Conservation (phyloP, 2,888 invertebrate genomes). For the Pyrrhosoma nymphula region DNA sequence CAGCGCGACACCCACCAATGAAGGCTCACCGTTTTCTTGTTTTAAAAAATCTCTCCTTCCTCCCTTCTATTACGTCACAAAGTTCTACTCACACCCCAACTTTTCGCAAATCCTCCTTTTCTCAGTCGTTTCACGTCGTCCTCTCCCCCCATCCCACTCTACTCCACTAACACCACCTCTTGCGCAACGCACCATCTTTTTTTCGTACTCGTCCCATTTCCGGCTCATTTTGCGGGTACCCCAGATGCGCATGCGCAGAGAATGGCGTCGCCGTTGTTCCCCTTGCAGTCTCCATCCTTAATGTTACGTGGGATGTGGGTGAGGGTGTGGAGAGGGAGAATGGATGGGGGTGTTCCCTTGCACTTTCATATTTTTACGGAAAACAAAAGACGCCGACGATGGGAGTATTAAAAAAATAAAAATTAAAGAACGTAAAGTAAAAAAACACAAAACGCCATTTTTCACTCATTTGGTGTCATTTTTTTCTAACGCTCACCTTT, state of each 20-base stretch:
- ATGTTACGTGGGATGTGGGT: neutral
- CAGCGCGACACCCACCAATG: neutral
- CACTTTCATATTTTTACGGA: constrained; percentile 24
- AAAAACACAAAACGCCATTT: neutral
- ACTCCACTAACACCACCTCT: neutral
- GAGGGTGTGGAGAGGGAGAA: neutral
- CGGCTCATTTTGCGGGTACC: neutral
- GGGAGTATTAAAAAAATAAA: neutral
- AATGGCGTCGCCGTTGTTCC: neutral
- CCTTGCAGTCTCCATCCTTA: neutral
- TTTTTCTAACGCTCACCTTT: neutral
- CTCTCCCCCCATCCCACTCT: neutral
- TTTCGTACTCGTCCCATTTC: neutral
- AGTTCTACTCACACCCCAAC: neutral
- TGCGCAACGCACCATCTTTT: neutral
- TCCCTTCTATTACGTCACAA: neutral
- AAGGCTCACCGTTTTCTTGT: too few species aligned
- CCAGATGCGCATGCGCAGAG: neutral
- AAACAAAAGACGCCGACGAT: constrained; percentile 30
- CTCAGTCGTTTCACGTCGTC: neutral
- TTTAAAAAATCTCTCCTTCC: neutral
- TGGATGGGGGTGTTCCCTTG: neutral
- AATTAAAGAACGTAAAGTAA: neutral
- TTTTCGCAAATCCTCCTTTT: neutral
- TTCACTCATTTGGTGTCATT: neutral